Conservation (phyloP, 2,797 vertebrate genomes). For the Poliocrania exsul region DNA sequence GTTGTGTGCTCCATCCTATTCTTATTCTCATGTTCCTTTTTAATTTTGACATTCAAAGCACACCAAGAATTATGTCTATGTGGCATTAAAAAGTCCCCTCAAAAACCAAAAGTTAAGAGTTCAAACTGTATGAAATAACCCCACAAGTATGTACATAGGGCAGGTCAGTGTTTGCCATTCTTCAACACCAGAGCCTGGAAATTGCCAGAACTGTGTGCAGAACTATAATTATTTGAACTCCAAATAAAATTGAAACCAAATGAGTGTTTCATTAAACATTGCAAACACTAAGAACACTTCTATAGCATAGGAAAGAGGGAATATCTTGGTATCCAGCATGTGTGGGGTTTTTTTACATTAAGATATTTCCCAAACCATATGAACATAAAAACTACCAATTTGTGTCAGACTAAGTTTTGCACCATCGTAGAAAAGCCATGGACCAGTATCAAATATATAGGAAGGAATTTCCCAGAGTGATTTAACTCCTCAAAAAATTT, state of each 20-base stretch:
- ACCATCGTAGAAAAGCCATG: background rate
- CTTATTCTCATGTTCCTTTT: background rate
- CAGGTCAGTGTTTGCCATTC: background rate
- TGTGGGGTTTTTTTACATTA: background rate
- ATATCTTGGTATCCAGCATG: background rate
- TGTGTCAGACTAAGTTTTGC: background rate
- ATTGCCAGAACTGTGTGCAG: background rate
- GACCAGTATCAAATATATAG: background rate
- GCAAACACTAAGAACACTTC: background rate
- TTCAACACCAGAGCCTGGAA: background rate
- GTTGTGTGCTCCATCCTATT: background rate
- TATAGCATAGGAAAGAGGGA: background rate
- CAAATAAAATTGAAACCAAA: background rate
- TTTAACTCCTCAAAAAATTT: background rate
- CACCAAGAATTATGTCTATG: background rate
- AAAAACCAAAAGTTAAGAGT: background rate
- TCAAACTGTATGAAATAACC: background rate
- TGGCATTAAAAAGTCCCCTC: background rate
- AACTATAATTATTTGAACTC: background rate
- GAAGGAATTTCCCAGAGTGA: background rate
- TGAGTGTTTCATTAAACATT: background rate
- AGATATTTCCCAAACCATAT: background rate
- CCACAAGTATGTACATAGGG: background rate
- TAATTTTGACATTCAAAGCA: background rate
- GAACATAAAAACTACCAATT: background rate